Evolutionary conservation across 2,113 vertebrate species (phyloP).

Genomic region (Eptesicus fuscus): DNA sequence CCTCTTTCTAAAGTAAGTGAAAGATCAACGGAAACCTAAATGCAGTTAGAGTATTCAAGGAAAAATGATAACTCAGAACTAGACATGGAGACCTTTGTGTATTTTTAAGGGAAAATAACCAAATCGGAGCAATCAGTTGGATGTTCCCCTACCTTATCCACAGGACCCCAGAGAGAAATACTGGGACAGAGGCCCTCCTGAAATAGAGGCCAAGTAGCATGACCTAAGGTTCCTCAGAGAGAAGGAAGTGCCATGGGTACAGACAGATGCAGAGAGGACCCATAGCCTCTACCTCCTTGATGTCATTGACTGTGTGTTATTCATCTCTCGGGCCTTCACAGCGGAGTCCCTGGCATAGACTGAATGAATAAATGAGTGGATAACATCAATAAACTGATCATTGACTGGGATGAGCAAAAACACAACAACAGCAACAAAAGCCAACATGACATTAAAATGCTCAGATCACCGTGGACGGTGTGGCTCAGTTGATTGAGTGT

Average conservation of each 20-base stretch:
- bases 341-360: not conserved
- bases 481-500: not conserved
- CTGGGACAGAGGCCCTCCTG: not conserved
- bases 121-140: not conserved
- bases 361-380: not conserved
- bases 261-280: not conserved
- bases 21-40: slow-evolving; percentile 15
- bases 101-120: not conserved
- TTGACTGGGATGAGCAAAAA: not conserved
- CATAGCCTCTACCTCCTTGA: not conserved
- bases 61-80: not conserved
- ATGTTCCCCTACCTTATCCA: not conserved
- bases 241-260: not conserved
- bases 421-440: not conserved
- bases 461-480: not conserved
- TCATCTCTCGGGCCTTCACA: not conserved
- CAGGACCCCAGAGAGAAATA: not conserved
- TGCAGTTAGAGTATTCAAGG: not conserved
- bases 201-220: not conserved
- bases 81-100: not conserved
- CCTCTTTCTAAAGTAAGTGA: slow-evolving; percentile 22
- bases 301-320: not conserved
- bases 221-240: not conserved
- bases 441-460: not conserved
- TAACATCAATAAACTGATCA: not conserved